phyloP scores from a whole-genome alignment of 2,797 vertebrate species.

The Epinephelus coioides region DNA sequence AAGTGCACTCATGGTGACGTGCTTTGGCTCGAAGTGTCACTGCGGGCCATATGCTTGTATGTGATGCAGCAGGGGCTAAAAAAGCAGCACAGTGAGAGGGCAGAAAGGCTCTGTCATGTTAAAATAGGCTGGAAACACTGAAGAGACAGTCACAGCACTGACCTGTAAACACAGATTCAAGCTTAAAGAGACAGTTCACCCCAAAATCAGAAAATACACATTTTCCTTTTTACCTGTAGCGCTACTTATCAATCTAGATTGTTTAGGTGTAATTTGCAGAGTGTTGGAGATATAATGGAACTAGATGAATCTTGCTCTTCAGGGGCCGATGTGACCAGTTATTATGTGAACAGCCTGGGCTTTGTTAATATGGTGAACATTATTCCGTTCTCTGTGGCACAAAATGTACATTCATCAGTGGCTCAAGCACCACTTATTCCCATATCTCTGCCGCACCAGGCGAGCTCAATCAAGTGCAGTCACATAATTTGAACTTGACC shows the following conservation, averaged over 20 bases:
- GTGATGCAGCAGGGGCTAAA: constrained; percentile 16
- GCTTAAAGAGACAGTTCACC: neutral
- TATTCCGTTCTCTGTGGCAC: constrained; percentile 23
- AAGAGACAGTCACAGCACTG: neutral
- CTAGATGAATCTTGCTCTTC: too few relatives aligned
- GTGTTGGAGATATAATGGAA: too few relatives aligned
- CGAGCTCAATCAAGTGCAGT: constrained; percentile 48
- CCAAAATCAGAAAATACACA: too few relatives aligned
- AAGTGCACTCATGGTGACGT: constrained; percentile 29
- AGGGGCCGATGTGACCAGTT: neutral
- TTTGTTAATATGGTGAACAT: constrained; percentile 29
- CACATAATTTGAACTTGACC: constrained; percentile 55
- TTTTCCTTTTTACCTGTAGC: too few relatives aligned
- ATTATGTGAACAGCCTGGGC: constrained; percentile 5
- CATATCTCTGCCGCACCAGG: constrained; percentile 19
- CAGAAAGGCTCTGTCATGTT: constrained; percentile 9
- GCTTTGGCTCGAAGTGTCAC: constrained; percentile 15
- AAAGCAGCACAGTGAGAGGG: constrained; percentile 12
- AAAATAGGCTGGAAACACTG: constrained; percentile 7
- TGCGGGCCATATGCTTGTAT: constrained; percentile 23
- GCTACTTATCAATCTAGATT: too few relatives aligned
- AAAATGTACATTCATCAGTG: constrained; percentile 41
- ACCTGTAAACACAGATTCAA: constrained; percentile 12
- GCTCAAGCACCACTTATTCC: constrained; percentile 51
- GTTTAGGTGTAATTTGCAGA: too few relatives aligned